phyloP scores from a whole-genome alignment of 1,140 invertebrate species.

The Drosophila willistoni region DNA sequence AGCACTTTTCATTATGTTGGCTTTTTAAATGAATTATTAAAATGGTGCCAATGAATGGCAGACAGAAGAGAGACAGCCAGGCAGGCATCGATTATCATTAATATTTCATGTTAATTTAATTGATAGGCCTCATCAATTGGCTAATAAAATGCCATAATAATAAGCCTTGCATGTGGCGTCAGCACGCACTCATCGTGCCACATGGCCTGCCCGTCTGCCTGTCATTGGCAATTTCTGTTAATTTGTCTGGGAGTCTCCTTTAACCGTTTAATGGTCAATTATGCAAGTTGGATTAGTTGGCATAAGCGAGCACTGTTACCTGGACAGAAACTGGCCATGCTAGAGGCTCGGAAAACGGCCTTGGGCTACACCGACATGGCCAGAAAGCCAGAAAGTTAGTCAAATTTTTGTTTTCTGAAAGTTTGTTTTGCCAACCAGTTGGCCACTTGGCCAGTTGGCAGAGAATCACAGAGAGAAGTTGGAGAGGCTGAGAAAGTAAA shows the following conservation, averaged over 20 bases:
- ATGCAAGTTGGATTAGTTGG: slow-evolving; percentile 21
- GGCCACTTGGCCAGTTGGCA: slow-evolving; percentile 3
- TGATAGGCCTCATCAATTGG: slow-evolving; percentile 69
- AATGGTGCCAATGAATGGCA: slow-evolving; percentile 21
- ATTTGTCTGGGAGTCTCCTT: slow-evolving; percentile 43
- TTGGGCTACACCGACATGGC: background rate
- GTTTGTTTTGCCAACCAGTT: slow-evolving; percentile 32
- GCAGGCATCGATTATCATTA: slow-evolving; percentile 45
- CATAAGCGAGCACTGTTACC: background rate
- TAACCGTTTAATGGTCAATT: slow-evolving; percentile 38
- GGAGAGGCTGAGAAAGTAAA: background rate
- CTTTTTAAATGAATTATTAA: slow-evolving; percentile 44
- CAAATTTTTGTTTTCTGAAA: slow-evolving; percentile 30
- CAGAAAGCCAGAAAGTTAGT: slow-evolving; percentile 2
- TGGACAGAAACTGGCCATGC: slow-evolving; percentile 8
- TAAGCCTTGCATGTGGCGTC: slow-evolving; percentile 61
- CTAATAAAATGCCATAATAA: slow-evolving; percentile 55
- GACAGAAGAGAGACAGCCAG: background rate
- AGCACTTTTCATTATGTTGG: slow-evolving; percentile 37
- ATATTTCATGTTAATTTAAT: slow-evolving; percentile 66
- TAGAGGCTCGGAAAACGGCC: background rate
- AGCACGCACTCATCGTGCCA: slow-evolving; percentile 28
- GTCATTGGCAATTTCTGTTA: slow-evolving; percentile 63
- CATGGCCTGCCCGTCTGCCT: slow-evolving; percentile 5
- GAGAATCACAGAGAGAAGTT: slow-evolving; percentile 22